Base-by-base conservation (phyloP, 2,797 vertebrate genomes). In the Betta splendens region DNA sequence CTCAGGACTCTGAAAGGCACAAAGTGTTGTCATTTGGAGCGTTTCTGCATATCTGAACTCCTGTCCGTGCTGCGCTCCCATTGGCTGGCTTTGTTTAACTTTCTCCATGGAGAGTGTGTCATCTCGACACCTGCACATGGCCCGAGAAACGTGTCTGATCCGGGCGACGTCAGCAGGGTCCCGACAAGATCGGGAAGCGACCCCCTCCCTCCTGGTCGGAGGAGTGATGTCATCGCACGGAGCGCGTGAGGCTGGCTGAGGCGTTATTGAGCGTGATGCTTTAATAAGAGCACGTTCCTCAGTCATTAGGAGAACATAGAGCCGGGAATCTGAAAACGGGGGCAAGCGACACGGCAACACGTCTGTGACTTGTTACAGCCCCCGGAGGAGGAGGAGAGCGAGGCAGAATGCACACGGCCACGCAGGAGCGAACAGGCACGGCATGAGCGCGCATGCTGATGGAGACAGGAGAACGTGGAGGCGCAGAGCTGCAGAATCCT, bases 401-500 rank as follows among this genome's bases (percentile, higher is more conserved):
- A 76, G 56, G 60, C 35, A 69, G 66, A 50, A 78, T 49, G 56
- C 58, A 80, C 68, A 73, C 31, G 46, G 49, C 44, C 56, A 65
- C 38, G 36, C 42, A 62, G 60, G 71, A 71, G 59, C 72, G 62
- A 70, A 63, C 65, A 73, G 69, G 43, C 65, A 65, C 75, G 57
- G 82, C 72, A 53, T 76, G 80, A 80, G 83, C 54, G 72, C 72
- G 80, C 77, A 84, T 83, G 84, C 77, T 88, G 84, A 86, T 83
- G 72, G 81, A 74, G 78, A 75, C 13, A 49, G 64, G 40, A 67
- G 80, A 26, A 69, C 5, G 63, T 67, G 62, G 69, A 73, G 79
- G 76, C 26, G 45, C 77, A 80, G 81, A 72, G 83, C 89, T 89
- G 88, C 85, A 89, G 84, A 89, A 87, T 92, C 91, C 92, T 69